Evolutionary conservation across 2,888 invertebrate genomes (phyloP).

Genomic region (Drosophila anomelani): DNA sequence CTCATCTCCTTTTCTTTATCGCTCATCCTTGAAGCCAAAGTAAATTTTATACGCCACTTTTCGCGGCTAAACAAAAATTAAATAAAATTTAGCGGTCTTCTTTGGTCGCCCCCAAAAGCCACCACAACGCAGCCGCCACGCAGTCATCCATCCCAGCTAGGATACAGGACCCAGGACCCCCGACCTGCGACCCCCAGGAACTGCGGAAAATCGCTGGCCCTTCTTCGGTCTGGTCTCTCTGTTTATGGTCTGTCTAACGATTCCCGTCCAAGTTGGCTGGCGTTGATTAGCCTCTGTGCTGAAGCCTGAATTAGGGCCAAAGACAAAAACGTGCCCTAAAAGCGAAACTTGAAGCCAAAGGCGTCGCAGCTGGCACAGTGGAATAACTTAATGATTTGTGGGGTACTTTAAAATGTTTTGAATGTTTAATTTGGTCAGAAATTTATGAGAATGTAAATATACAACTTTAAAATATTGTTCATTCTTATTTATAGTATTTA

Average conservation of each 20-base stretch:
- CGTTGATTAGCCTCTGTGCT: slow-evolving; percentile 79
- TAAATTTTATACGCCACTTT: slow-evolving; percentile 80
- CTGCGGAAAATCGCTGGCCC: slow-evolving; percentile 22
- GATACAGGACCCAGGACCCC: slow-evolving; percentile 10
- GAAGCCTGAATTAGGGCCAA: slow-evolving; percentile 75
- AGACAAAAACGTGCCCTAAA: slow-evolving; percentile 77
- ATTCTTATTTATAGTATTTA: background rate
- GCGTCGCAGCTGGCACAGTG: slow-evolving; percentile 45
- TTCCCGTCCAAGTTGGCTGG: slow-evolving; percentile 77
- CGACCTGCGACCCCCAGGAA: slow-evolving; percentile 5
- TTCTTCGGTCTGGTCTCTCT: slow-evolving; percentile 34
- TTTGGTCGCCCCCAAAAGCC: slow-evolving; percentile 46
- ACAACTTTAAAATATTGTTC: background rate
- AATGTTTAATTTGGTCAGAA: background rate
- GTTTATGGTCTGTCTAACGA: slow-evolving; percentile 80
- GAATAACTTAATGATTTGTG: background rate
- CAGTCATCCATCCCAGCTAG: slow-evolving; percentile 22
- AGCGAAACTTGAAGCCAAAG: slow-evolving; percentile 70
- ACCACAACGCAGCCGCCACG: slow-evolving; percentile 17
- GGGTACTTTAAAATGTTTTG: background rate
- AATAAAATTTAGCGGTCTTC: slow-evolving; percentile 81
- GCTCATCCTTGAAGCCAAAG: slow-evolving; percentile 74
- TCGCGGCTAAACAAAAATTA: slow-evolving; percentile 80
- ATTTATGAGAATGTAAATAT: background rate
- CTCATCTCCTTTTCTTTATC: slow-evolving; percentile 42